Evolutionary conservation across 53 echinoderm and acorn worm species (phyloP), one percentile per base, ranked within the genome.

Genomic region (Echinometra lucunter): DNA sequence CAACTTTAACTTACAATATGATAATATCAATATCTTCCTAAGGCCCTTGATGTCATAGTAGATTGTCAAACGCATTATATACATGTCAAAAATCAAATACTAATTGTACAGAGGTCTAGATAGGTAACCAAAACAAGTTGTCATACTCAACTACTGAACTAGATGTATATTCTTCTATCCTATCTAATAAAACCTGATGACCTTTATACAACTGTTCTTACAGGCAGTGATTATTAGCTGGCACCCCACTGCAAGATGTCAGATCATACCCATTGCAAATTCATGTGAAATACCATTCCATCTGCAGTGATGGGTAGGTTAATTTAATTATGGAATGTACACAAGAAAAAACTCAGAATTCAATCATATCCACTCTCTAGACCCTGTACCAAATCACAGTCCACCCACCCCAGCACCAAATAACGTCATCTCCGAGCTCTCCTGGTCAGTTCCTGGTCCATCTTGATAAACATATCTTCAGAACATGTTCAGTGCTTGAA

Each of bases 21-120:
- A 44, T 44, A 21, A 44, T 44, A 38, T 81, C 81, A 40, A 19
- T 25, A 74, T 35, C 42, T 80, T 44, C 42, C 25, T 42, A 44
- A 17, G 21, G 11, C 32, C 30, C 69, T 21, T 78, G 38, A 78
- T 85, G 40, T n/a, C 45, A n/a, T 47, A 47, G n/a, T 85, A 0
- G 85, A 85, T 85, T 85, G 85, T 85, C 85, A 85, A 85, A 85
- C 49, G 85, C 85, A 85, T 18, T 85, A 85, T 81, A 44, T 85
- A 85, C 85, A 85, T 85, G 85, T 85, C 47, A 28, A 85, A 85
- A 49, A 81, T 28, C n/a, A 49, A 30, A 85, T 85, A n/a, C 47
- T 13, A 49, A 85, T 17, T 6, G 18, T 85, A 30, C 42, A 40
- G 18, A 19, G 19, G 78, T 42, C 42, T 78, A 11, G 37, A 78